These are phyloP conservation scores for Schizopygopsis pylzovi DNA, from an alignment of 2,797 vertebrate species.

Conservation along the genomic window DNA sequence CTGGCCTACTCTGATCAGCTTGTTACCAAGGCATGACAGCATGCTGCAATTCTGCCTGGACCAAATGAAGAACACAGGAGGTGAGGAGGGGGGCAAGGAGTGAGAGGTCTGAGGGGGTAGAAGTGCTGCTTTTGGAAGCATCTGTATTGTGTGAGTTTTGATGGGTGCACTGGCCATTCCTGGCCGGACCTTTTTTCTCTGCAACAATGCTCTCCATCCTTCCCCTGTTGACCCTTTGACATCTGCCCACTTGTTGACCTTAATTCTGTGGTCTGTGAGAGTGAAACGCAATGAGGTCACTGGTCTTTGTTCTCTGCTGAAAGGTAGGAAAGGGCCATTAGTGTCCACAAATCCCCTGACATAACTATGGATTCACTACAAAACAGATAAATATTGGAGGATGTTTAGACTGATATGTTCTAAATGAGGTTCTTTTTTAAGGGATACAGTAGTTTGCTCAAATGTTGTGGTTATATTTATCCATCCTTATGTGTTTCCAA, in stretches of 20 bases:
- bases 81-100: conserved; percentile 28
- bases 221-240: conserved; percentile 67
- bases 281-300: conserved; percentile 59
- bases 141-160: conserved; percentile 43
- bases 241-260: conserved; percentile 75
- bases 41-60: conserved; percentile 59
- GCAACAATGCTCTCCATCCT: conserved; percentile 67
- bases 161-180: conserved; percentile 34
- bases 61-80: conserved; percentile 23
- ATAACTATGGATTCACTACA: conserved; percentile 41
- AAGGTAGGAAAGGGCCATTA: conserved; percentile 61
- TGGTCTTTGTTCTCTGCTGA: conserved; percentile 56
- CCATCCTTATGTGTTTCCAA: neutral
- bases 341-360: conserved; percentile 51
- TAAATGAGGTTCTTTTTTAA: conserved; percentile 6
- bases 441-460: neutral
- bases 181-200: conserved; percentile 35
- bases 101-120: conserved; percentile 24
- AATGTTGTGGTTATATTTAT: neutral
- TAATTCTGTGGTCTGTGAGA: conserved; percentile 60
- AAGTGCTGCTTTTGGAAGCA: conserved; percentile 17
- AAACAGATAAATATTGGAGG: neutral
- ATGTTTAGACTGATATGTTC: neutral
- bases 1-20: conserved; percentile 73
- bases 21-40: conserved; percentile 72